Evolutionary conservation across 1,140 invertebrate species (phyloP).

Genomic region (Ganaspis sp.): DNA sequence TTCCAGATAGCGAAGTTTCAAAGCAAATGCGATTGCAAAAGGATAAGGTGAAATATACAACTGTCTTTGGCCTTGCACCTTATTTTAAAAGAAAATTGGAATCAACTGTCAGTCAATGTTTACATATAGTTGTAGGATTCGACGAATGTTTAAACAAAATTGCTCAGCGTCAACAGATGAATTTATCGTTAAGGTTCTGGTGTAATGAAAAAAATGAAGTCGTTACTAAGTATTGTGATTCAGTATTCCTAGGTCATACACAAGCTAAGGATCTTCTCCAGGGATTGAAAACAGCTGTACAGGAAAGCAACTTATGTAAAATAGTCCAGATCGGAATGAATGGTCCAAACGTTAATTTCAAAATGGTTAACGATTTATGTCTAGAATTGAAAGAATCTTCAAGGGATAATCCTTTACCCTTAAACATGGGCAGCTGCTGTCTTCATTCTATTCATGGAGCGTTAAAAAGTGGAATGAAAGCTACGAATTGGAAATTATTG

Average conservation of each 20-base stretch:
- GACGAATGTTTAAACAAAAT: slow-evolving; percentile 41
- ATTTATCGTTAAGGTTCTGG: slow-evolving; percentile 39
- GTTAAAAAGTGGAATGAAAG: slow-evolving; percentile 40
- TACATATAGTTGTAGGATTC: slow-evolving; percentile 37
- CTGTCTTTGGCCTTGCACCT: background rate
- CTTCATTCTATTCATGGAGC: slow-evolving; percentile 36
- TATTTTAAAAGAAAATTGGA: background rate
- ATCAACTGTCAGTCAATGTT: slow-evolving; percentile 20
- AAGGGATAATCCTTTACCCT: slow-evolving; percentile 22
- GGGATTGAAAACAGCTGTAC: slow-evolving; percentile 23
- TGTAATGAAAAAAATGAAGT: slow-evolving; percentile 34
- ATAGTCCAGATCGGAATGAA: slow-evolving; percentile 48
- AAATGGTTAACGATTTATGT: slow-evolving; percentile 31
- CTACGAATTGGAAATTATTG: slow-evolving; percentile 35
- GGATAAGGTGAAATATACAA: slow-evolving; percentile 2
- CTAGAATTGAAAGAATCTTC: slow-evolving; percentile 10
- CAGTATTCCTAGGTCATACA: background rate
- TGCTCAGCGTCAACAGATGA: slow-evolving; percentile 44
- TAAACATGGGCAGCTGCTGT: slow-evolving; percentile 39
- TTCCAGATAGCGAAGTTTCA: background rate
- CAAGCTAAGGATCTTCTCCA: background rate
- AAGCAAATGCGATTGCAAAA: background rate
- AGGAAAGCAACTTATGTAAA: slow-evolving; percentile 30
- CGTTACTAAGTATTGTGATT: background rate
- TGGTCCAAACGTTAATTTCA: slow-evolving; percentile 45